Evolutionary conservation across 2,113 vertebrate species (phyloP).

Genomic region (Peromyscus polionotus): DNA sequence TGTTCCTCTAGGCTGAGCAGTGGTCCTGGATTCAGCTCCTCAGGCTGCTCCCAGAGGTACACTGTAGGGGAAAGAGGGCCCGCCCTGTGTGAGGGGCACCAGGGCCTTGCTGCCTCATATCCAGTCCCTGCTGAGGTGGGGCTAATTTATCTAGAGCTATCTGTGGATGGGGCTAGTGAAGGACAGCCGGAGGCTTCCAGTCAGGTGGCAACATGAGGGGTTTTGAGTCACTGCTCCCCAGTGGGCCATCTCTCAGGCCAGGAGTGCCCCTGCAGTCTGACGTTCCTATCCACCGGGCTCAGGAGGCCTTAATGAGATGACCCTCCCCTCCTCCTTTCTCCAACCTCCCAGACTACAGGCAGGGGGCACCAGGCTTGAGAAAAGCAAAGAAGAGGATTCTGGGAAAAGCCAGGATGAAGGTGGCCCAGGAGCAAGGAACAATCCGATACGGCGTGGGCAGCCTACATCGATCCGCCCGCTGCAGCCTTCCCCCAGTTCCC

Average conservation of each 20-base stretch:
- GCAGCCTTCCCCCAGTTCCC: constrained; percentile 36
- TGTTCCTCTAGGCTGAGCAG: constrained; percentile 84
- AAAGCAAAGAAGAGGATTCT: constrained; percentile 66
- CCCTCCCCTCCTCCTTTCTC: not conserved
- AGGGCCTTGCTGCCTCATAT: not conserved
- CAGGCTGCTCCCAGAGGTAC: constrained; percentile 67
- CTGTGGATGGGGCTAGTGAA: not conserved
- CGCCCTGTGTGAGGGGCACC: not conserved
- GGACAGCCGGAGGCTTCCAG: not conserved
- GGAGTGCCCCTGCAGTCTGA: not conserved
- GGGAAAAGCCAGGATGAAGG: constrained; percentile 48
- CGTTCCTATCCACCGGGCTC: not conserved
- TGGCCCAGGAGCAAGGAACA: constrained; percentile 69
- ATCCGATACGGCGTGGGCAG: constrained; percentile 75
- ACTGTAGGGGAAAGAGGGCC: constrained; percentile 67
- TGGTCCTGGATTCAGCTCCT: constrained; percentile 28
- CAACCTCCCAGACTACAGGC: not conserved
- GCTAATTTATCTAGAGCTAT: not conserved
- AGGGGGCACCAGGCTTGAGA: not conserved
- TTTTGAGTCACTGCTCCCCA: not conserved
- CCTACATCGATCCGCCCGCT: constrained; percentile 59
- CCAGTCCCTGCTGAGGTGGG: not conserved
- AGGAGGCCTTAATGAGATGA: not conserved
- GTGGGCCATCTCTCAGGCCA: not conserved
- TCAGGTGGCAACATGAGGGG: not conserved